Base-by-base conservation (phyloP, 2,113 vertebrate genomes). In the Poecile atricapillus region DNA sequence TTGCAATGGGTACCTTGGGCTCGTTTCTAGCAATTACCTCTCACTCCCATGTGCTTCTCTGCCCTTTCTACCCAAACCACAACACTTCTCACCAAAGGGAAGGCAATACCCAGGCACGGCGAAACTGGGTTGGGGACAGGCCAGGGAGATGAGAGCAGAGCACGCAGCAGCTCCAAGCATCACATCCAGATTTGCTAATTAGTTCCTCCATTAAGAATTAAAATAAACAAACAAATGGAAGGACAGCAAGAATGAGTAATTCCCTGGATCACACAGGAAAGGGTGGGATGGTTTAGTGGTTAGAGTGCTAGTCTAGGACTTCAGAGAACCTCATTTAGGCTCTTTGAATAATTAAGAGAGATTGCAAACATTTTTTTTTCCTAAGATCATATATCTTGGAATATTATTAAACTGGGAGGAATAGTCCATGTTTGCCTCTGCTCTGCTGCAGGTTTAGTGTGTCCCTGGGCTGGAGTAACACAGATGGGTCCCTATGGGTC, bases 181-280 rank as follows among this genome's bases (percentile, higher is more conserved):
- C 47, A 21, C 30, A 83, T 77, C 76, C 85, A 71, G 23, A 5
- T 70, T 75, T 88, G 47, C 52, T 93, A 95, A 97, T 95, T 83
- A 95, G 90, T 64, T 91, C 56, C 76, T 92, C 52, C 86, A 93
- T 77, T 92, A 83, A 83, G 79, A 78, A 90, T 74, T 81, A 85
- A 95, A 95, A 95, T 82, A 96, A 90, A 91, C 89, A 94, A 96
- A 89, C 87, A 94, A 69, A 69, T 76, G 71, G 82, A 90, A 90
- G 82, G 79, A 92, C 82, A 90, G 85, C 79, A 71, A 86, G 90
- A 68, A 30, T 94, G 94, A 93, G 85, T 92, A 93, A 92, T 37
- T 93, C 76, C 49, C 56, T 41, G 86, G 92, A 90, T 96, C 83
- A 90, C 92, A 89, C 92, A 95, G 96, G 94, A 90, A 94, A 88